A percentile compares a stretch with the other conserved stretches of the same genome.
Conservation (phyloP, 2,888 invertebrate species). For the Tuberolachnus salignus region DNA sequence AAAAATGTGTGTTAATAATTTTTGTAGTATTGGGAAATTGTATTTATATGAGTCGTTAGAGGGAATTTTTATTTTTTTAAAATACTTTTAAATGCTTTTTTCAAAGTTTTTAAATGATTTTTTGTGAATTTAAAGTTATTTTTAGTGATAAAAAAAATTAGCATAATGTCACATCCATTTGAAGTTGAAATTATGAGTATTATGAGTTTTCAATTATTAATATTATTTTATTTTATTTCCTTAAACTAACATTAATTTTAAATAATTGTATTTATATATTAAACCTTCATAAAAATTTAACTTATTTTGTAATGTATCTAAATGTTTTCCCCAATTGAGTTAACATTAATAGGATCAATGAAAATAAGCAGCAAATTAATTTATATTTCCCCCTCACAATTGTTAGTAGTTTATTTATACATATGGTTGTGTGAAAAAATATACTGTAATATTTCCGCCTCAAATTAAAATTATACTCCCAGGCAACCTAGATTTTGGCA, state of each 20-base stretch:
- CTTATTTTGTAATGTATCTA: not conserved
- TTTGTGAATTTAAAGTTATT: no score
- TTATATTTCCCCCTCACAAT: constrained; percentile 46
- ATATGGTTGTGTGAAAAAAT: constrained; percentile 34
- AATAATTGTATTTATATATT: not conserved
- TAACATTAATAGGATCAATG: constrained; percentile 28
- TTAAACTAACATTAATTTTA: constrained; percentile 2
- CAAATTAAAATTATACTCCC: constrained; percentile 53
- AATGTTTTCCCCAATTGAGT: constrained; percentile 18
- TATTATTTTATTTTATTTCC: not conserved
- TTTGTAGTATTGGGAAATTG: no score
- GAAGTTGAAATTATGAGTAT: no score
- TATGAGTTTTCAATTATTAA: not conserved
- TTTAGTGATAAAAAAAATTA: no score
- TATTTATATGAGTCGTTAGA: no score
- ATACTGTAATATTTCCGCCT: constrained; percentile 31
- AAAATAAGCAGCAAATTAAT: constrained; percentile 45
- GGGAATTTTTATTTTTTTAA: no score
- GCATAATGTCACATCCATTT: no score
- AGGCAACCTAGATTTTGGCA: constrained; percentile 47
- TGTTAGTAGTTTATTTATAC: constrained; percentile 51
- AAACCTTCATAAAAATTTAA: not conserved
- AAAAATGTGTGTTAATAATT: no score
- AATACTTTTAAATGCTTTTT: no score
- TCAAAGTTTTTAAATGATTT: no score